Evolutionary conservation across 2,113 vertebrate species (phyloP).

Genomic region (Muntiacus reevesi): DNA sequence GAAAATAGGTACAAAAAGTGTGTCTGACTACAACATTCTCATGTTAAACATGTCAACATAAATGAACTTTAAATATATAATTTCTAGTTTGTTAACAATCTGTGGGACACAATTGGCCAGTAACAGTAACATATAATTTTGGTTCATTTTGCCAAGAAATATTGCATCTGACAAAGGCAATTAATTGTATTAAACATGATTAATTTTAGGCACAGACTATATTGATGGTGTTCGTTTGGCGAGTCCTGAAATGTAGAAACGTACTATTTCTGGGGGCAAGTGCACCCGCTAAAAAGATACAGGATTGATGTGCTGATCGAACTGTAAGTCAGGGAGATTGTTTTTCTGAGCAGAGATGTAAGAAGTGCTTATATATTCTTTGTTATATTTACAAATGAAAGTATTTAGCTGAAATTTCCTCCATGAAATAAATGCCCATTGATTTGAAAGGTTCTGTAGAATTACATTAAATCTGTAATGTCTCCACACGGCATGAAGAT

Average conservation of each 20-base stretch:
- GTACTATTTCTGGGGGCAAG: not conserved
- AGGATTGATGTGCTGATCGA: not conserved
- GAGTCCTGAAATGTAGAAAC: not conserved
- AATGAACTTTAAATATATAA: conserved; percentile 84
- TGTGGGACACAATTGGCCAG: conserved; percentile 71
- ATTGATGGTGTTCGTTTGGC: not conserved
- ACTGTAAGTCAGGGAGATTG: not conserved
- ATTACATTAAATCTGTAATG: conserved; percentile 66
- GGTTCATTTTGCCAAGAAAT: conserved; percentile 74
- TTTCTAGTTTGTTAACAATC: conserved; percentile 81
- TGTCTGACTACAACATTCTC: conserved; percentile 78
- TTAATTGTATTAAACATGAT: conserved; percentile 71
- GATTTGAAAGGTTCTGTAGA: conserved; percentile 76
- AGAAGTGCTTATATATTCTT: conserved; percentile 12
- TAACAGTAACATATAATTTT: conserved; percentile 79
- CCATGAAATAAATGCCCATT: conserved; percentile 74
- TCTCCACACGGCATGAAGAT: conserved; percentile 74
- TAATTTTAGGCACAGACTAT: conserved; percentile 59
- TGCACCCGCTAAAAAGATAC: not conserved
- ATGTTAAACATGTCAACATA: conserved; percentile 82
- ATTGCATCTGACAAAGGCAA: conserved; percentile 73
- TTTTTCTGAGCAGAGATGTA: conserved; percentile 26
- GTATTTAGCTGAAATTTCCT: conserved; percentile 73
- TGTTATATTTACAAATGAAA: conserved; percentile 64
- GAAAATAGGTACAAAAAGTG: conserved; percentile 85